A percentile compares a stretch with the other conserved stretches of the same genome.
Conservation (phyloP, 2,113 vertebrate species). For the Syngnathus scovelli region DNA sequence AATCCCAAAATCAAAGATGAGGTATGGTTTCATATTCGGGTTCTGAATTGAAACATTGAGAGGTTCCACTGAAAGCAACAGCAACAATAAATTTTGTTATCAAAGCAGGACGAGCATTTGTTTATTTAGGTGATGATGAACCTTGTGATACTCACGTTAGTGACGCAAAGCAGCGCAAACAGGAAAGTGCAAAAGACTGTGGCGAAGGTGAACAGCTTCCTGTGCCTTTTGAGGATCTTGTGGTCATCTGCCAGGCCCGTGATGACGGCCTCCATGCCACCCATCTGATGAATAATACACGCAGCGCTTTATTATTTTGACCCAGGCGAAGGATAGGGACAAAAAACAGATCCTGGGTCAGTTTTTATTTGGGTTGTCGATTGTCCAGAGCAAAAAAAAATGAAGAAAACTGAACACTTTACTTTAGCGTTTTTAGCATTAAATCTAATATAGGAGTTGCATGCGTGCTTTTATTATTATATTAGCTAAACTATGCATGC, state of each 20-base stretch:
- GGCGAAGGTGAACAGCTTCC: conserved; percentile 88
- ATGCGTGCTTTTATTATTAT: too few relatives aligned
- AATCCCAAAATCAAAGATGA: too few relatives aligned
- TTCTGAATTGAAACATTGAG: not conserved
- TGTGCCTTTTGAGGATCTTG: conserved; percentile 85
- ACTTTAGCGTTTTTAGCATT: not conserved
- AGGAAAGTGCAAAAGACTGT: conserved; percentile 87
- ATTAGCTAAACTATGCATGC: too few relatives aligned
- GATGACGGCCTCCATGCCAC: conserved; percentile 96
- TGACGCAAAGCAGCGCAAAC: conserved; percentile 85
- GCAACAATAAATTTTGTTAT: not conserved
- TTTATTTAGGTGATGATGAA: not conserved
- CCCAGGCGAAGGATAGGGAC: not conserved
- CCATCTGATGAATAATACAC: conserved; percentile 78
- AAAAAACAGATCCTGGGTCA: not conserved
- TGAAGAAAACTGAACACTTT: not conserved
- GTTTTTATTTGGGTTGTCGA: not conserved
- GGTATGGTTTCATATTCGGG: not conserved
- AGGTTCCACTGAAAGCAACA: not conserved
- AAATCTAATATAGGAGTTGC: not conserved
- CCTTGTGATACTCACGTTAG: conserved; percentile 79
- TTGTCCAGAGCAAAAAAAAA: not conserved
- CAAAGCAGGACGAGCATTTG: not conserved
- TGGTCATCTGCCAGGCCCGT: conserved; percentile 95
- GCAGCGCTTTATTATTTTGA: not conserved